Conservation (phyloP, 2,797 vertebrate genomes). For the Ispidina lecontei region DNA sequence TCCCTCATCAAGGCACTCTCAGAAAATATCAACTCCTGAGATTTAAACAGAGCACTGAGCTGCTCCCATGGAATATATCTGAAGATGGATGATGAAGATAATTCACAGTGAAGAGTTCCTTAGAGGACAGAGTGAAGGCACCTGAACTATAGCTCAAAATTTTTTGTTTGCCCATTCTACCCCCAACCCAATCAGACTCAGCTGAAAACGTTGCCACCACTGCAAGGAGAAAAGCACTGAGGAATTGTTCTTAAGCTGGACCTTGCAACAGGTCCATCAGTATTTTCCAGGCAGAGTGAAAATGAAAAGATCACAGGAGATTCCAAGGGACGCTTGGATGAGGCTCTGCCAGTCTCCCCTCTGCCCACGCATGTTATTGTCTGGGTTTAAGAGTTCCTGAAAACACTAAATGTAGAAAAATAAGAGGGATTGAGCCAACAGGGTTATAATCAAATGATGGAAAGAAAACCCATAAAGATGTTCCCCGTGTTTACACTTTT, state of each 20-base stretch:
- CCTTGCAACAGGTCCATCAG: background rate
- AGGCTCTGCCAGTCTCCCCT: background rate
- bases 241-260: background rate
- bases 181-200: background rate
- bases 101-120: conserved; percentile 34
- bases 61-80: background rate
- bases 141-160: background rate
- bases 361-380: background rate
- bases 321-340: background rate
- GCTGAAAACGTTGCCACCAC: rapidly evolving
- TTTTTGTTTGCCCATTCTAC: background rate
- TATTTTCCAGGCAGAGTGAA: background rate
- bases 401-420: background rate
- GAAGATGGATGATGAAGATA: background rate
- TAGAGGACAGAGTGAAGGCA: background rate
- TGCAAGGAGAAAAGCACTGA: background rate
- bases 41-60: background rate
- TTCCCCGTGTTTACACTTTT: background rate
- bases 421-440: background rate
- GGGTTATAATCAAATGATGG: rapidly evolving
- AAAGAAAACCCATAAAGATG: background rate
- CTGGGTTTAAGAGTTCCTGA: background rate
- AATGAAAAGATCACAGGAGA: background rate
- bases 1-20: background rate
- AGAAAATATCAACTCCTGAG: conserved; percentile 31